Evolutionary conservation across 1,140 invertebrate species (phyloP).

Genomic region (Bombyx mori): DNA sequence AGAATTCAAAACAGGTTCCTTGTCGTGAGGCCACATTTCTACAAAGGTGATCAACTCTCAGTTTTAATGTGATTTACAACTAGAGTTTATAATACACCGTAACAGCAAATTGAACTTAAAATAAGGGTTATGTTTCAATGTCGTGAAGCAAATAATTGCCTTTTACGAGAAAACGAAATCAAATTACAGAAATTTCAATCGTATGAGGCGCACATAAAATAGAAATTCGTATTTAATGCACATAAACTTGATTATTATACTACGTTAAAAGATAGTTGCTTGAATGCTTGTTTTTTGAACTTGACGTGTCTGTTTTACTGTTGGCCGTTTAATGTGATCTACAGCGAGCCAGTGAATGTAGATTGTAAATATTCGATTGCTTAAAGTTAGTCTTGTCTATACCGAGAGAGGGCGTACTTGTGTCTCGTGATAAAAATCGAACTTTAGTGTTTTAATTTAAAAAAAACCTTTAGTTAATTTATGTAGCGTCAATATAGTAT

Average conservation of each 20-base stretch:
- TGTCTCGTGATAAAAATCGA: constrained; percentile 9
- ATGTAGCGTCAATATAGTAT: too few relatives aligned
- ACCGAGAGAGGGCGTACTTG: constrained; percentile 21
- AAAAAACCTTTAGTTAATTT: too few relatives aligned
- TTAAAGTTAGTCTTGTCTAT: constrained; percentile 30
- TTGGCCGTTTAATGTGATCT: constrained; percentile 25
- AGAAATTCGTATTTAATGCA: neutral
- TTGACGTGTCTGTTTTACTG: too few relatives aligned
- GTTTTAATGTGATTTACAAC: too few relatives aligned
- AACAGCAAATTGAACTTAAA: constrained; percentile 11
- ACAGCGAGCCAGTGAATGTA: constrained; percentile 14
- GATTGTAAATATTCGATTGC: constrained; percentile 42
- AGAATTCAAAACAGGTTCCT: too few relatives aligned
- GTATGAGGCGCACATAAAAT: constrained; percentile 1
- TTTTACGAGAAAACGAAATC: neutral
- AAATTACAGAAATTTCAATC: neutral
- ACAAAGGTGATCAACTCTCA: constrained; percentile 43
- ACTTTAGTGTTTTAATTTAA: too few relatives aligned
- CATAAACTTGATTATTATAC: too few relatives aligned
- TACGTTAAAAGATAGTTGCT: too few relatives aligned
- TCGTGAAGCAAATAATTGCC: constrained; percentile 3
- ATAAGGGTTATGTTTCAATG: constrained; percentile 4
- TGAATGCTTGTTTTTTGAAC: too few relatives aligned
- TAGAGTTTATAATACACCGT: neutral
- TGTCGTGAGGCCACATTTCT: constrained; percentile 47